Percentiles rank a stretch among this genome's conserved stretches.
phyloP scores from a whole-genome alignment of 2,888 invertebrate species.

The Anaspis maculata region DNA sequence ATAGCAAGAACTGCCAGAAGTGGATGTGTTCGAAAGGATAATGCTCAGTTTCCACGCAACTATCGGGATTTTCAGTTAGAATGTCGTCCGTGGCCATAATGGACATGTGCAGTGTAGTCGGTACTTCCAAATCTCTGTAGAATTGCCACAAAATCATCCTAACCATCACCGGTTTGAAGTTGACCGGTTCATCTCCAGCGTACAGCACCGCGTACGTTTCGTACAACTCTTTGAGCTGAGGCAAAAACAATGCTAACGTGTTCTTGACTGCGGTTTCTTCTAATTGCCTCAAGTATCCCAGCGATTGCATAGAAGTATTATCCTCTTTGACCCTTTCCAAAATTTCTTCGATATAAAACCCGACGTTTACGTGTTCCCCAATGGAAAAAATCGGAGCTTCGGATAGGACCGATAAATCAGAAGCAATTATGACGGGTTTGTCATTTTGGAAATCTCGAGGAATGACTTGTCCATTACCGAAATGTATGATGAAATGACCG shows the following conservation, averaged over 20 bases:
- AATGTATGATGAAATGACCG: constrained; percentile 47
- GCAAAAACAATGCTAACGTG: constrained; percentile 44
- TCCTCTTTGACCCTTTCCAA: constrained; percentile 10
- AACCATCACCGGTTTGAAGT: constrained; percentile 36
- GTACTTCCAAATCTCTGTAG: constrained; percentile 49
- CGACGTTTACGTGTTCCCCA: constrained; percentile 42
- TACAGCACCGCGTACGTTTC: constrained; percentile 46
- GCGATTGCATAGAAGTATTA: constrained; percentile 4
- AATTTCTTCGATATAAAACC: constrained; percentile 43
- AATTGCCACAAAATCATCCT: constrained; percentile 54
- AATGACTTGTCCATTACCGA: constrained; percentile 49
- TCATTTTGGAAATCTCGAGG: constrained; percentile 48
- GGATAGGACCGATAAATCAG: too few relatives aligned
- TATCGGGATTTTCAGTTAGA: constrained; percentile 44
- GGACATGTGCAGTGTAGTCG: constrained; percentile 40
- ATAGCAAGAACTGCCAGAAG: constrained; percentile 55
- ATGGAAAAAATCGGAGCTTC: constrained; percentile 28
- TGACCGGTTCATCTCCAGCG: constrained; percentile 38
- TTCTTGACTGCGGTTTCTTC: constrained; percentile 45
- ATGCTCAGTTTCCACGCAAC: constrained; percentile 43
- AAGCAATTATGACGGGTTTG: constrained; percentile 36
- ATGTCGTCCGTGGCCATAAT: constrained; percentile 47
- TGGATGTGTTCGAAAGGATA: constrained; percentile 53
- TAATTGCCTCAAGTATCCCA: constrained; percentile 23
- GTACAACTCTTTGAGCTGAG: constrained; percentile 46